phyloP scores from a whole-genome alignment of 2,888 invertebrate species.

The Aromia moschata region DNA sequence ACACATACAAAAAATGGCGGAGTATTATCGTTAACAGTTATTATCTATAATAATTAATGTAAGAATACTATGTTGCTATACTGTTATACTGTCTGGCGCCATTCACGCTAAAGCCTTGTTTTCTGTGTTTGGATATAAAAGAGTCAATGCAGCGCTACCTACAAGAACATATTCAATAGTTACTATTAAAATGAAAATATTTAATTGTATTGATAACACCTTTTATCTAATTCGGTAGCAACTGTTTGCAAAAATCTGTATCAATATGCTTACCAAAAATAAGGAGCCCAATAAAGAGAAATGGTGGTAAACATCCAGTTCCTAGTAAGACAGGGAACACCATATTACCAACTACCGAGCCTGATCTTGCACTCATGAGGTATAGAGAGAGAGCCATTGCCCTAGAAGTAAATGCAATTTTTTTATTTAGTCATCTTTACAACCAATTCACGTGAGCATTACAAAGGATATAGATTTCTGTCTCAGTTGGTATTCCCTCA shows the following conservation, averaged over 20 bases:
- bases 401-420: conserved; percentile 10
- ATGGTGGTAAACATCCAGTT: conserved; percentile 29
- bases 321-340: conserved; percentile 26
- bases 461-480: too few species aligned
- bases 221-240: too few species aligned
- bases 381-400: conserved; percentile 31
- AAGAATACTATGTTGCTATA: neutral
- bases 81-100: too few species aligned
- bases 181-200: neutral
- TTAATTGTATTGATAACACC: too few species aligned
- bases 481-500: too few species aligned
- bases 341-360: conserved; percentile 26
- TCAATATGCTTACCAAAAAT: conserved; percentile 15
- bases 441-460: too few species aligned
- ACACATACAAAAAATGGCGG: too few species aligned
- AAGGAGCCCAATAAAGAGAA: conserved; percentile 26
- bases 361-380: conserved; percentile 20
- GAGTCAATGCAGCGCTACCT: conserved; percentile 5
- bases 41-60: neutral
- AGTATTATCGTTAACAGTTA: too few species aligned
- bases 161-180: neutral
- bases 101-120: conserved; percentile 2
- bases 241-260: too few species aligned
- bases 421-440: neutral
- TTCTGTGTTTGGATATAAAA: conserved; percentile 19